phyloP scores from a whole-genome alignment of 2,797 vertebrate species.

The Anisognathus igniventris region DNA sequence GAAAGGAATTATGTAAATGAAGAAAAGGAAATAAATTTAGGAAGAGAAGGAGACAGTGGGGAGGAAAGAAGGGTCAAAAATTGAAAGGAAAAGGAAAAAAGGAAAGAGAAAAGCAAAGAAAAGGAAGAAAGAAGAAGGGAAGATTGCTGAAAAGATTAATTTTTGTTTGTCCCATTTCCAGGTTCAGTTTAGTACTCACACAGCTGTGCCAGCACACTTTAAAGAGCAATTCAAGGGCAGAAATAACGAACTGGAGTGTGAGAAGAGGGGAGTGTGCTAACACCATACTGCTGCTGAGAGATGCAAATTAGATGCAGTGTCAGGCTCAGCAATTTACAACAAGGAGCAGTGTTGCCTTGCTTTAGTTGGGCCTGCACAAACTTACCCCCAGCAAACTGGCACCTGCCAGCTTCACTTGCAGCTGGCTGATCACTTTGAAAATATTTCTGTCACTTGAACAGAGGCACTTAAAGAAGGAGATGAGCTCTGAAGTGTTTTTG shows the following conservation, averaged over 20 bases:
- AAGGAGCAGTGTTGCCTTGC: background rate
- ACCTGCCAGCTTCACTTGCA: background rate
- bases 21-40: background rate
- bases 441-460: background rate
- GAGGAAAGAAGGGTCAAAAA: rapidly evolving
- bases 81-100: rapidly evolving
- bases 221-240: background rate
- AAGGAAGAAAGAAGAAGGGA: background rate
- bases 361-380: background rate
- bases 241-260: background rate
- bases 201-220: background rate
- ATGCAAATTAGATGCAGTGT: background rate
- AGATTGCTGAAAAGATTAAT: background rate
- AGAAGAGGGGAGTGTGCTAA: background rate
- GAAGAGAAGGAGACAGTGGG: background rate
- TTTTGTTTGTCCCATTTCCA: background rate
- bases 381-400: background rate
- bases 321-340: background rate
- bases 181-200: background rate
- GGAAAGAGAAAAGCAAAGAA: rapidly evolving
- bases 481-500: background rate
- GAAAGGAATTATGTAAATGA: background rate
- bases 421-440: background rate
- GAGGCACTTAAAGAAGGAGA: background rate
- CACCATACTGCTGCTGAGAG: background rate